Evolutionary conservation across 2,797 vertebrate genomes (phyloP).

Genomic region (Brotogeris chrysoptera): DNA sequence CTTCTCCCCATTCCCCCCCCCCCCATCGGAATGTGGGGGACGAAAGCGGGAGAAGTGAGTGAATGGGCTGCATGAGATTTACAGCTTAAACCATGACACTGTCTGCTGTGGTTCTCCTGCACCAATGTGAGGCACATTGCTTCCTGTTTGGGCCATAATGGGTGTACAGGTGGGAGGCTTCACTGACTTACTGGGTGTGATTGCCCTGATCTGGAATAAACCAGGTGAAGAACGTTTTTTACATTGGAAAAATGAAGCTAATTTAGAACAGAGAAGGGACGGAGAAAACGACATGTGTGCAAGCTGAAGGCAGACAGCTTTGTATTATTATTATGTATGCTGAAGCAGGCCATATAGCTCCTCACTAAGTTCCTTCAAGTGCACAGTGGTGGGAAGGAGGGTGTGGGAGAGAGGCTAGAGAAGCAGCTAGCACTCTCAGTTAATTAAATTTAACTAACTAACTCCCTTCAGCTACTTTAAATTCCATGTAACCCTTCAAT

Average conservation of each 20-base stretch:
- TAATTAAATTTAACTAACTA: neutral
- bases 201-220: neutral
- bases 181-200: neutral
- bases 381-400: neutral
- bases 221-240: neutral
- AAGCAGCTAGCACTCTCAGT: neutral
- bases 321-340: neutral
- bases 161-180: neutral
- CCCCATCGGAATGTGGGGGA: too few species aligned
- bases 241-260: neutral
- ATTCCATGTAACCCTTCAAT: neutral
- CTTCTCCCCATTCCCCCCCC: too few species aligned
- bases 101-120: neutral
- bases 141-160: neutral
- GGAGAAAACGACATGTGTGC: neutral
- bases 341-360: neutral
- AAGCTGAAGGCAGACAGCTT: neutral
- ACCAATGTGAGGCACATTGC: fast-evolving
- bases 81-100: too few species aligned
- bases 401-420: neutral
- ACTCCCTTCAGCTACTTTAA: neutral
- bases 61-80: too few species aligned
- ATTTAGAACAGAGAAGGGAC: neutral
- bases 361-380: neutral
- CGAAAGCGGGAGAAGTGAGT: too few species aligned